Conservation (phyloP, 2,113 vertebrate genomes). For the Mesitornis unicolor region DNA sequence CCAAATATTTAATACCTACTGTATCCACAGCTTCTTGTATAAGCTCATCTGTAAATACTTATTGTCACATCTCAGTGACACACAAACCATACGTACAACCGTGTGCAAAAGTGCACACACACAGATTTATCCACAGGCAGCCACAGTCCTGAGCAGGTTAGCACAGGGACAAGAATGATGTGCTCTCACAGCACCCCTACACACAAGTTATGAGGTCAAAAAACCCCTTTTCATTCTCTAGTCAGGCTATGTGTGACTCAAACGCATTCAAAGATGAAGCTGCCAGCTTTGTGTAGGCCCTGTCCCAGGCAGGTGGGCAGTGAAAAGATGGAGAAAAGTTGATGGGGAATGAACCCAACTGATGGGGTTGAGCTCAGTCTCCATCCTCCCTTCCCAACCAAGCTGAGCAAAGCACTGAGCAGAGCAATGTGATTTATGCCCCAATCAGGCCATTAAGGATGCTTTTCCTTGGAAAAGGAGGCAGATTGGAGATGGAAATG, state of each 20-base stretch:
- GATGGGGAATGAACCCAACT: not conserved
- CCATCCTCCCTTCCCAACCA: not conserved
- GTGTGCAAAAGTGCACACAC: fast-evolving
- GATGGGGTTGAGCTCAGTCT: not conserved
- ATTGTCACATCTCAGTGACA: not conserved
- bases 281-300: not conserved
- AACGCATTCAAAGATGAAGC: not conserved
- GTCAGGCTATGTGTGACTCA: not conserved
- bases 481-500: not conserved
- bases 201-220: not conserved
- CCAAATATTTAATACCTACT: not conserved
- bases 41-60: not conserved
- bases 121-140: not conserved
- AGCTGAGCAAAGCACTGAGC: not conserved
- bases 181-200: not conserved
- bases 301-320: not conserved
- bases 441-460: not conserved
- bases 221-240: not conserved
- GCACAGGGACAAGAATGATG: not conserved
- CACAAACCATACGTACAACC: not conserved
- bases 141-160: not conserved
- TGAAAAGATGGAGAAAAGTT: not conserved
- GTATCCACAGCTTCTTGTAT: not conserved
- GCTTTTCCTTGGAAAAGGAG: not conserved
- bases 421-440: not conserved